Percentiles rank a stretch among this genome's conserved stretches.
These are phyloP conservation scores for Sinocyclocheilus anshuiensis DNA, from an alignment of 2,113 vertebrate genomes.

Conservation along the genomic window DNA sequence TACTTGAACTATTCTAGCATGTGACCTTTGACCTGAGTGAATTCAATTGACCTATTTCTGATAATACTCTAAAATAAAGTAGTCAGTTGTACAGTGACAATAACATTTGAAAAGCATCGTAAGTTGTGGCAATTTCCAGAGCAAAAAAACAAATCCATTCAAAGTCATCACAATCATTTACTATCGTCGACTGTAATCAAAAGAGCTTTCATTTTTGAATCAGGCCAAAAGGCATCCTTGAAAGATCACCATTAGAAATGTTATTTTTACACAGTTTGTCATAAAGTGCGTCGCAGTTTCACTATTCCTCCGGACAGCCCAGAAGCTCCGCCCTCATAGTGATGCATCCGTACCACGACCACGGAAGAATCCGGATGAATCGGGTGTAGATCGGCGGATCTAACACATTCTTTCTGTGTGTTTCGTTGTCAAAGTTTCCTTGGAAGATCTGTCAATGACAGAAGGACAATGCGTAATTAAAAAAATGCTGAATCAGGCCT, in stretches of 20 bases:
- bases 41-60: slow-evolving; percentile 3
- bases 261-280: slow-evolving; percentile 20
- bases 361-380: slow-evolving; percentile 82
- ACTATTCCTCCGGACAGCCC: slow-evolving; percentile 82
- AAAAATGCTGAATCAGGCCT: background rate
- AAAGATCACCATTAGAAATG: slow-evolving; percentile 5
- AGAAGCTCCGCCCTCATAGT: slow-evolving; percentile 84
- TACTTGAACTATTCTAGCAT: background rate
- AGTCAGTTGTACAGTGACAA: background rate
- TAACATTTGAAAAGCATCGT: background rate
- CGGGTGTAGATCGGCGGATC: slow-evolving; percentile 82
- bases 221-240: background rate
- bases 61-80: background rate
- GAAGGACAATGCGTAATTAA: background rate
- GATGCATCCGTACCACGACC: slow-evolving; percentile 88
- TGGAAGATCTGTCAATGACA: slow-evolving; percentile 80
- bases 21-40: slow-evolving; percentile 12
- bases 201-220: background rate
- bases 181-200: slow-evolving; percentile 2
- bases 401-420: slow-evolving; percentile 85
- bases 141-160: background rate
- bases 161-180: slow-evolving; percentile 6
- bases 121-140: background rate
- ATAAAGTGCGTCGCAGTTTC: slow-evolving; percentile 51
- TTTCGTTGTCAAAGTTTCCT: slow-evolving; percentile 88